Percentiles rank a stretch among this genome's conserved stretches.
Evolutionary conservation across 2,888 invertebrate genomes (phyloP).

Genomic region (Poecilobothrus nobilitatus): DNA sequence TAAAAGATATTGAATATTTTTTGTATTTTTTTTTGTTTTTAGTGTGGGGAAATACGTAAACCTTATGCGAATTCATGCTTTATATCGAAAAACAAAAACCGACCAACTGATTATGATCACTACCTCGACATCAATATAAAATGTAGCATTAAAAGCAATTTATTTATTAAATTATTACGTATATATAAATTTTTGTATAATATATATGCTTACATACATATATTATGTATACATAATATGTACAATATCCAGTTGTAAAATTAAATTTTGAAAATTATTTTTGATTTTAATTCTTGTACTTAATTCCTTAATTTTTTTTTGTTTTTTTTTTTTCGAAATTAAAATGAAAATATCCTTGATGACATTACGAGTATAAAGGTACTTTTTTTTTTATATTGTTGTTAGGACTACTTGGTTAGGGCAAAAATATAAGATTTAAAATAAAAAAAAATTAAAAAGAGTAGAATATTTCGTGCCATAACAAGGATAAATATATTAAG

Average conservation of each 20-base stretch:
- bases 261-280: too few relatives aligned
- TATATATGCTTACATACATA: too few relatives aligned
- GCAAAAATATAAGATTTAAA: too few relatives aligned
- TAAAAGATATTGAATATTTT: not conserved
- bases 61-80: not conserved
- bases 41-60: slow-evolving; percentile 4
- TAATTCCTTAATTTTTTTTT: too few relatives aligned
- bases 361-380: too few relatives aligned
- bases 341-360: not conserved
- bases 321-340: too few relatives aligned
- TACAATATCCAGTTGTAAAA: too few relatives aligned
- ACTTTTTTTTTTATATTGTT: too few relatives aligned
- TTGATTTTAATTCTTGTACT: too few relatives aligned
- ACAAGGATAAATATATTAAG: not conserved
- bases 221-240: too few relatives aligned
- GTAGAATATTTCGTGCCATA: not conserved
- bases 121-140: not conserved
- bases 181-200: not conserved
- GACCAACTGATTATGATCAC: not conserved
- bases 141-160: not conserved
- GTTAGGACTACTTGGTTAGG: too few relatives aligned
- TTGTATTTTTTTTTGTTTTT: too few relatives aligned
- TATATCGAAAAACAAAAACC: not conserved
- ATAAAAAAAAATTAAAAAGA: not conserved
- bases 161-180: not conserved